Base-by-base conservation (phyloP, 1,140 invertebrate species). In the Rhagoletis zephyria region DNA sequence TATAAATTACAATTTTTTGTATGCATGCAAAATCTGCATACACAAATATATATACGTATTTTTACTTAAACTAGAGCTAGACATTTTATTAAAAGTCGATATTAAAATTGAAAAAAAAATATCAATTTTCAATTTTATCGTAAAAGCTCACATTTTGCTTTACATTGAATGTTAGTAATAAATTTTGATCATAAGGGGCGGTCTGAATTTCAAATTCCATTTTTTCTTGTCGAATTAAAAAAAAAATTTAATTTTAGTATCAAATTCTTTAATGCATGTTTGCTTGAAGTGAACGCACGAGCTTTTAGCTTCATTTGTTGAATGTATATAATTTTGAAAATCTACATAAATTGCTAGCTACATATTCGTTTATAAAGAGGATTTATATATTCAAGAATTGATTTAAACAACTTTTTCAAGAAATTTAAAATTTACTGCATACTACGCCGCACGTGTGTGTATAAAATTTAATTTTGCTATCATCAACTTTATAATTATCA, bases 111-210 rank as follows among this genome's bases (percentile, higher is more conserved):
- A 2, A 14, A 63, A 63, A 56, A 6, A 74, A 74, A 48, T 16
- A 1, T 74, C 4, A 4, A 6, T 45, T 51, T 56, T 59, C n/a
- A 56, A 56, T 81, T 56, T 59, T 56, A 56, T 48, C 19, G 9
- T 81, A 81, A 81, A 81, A 59, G 7, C n/a, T 81, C 74, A 59
- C 19, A 56, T 81, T 59, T 81, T 59, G 5, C n/a, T 59, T n/a
- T 81, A 48, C 74, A n/a, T 81, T 14, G 10, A 30, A 19, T 81
- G 51, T 1, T 56, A 56, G 51, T 56, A 56, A 67, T 56, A 56
- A 81, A 81, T 81, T 81, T 81, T 81, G 74, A 30, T 81, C 74
- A 81, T 81, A 81, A 19, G n/a, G 48, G 74, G 16, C 48, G 74
- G 74, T 12, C 74, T 40, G 45, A 74, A 74, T 7, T 74, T 16